Base-by-base conservation (phyloP, 2,888 invertebrate species). In the Argynnis bischoffii region DNA sequence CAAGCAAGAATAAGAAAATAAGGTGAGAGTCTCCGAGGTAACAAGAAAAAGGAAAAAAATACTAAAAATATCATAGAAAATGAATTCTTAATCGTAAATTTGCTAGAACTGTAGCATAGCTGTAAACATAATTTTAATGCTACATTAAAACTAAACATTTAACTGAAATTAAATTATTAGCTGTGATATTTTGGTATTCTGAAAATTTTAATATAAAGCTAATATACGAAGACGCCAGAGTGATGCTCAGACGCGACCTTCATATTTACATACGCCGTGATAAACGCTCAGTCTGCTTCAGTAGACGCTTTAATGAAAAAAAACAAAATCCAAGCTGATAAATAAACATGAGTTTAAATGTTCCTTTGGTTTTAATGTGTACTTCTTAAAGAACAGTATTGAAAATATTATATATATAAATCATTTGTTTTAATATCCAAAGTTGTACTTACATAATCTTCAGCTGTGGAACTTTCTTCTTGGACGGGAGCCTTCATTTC, bases 401-500 rank as follows among this genome's bases (percentile, higher is more conserved):
- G 26, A 26, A 26, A 26, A 26, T 26, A 5, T 26, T 26, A 26
- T 4, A 26, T 26, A 18, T n/a, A n/a, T n/a, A 26, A 26, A 26
- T 26, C 5, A 26, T 26, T 26, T 41, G 8, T 41, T 41, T 11
- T 41, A 16, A 41, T 41, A 11, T 16, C n/a, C 6, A 59, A 21
- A 16, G 21, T 13, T 31, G 55, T 15, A 65, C 66, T 55, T 48
- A 75, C 14, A 59, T 56, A 71, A 64, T 65, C 75, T 55, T 55
- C 69, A 46, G 21, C 71, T 64, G 35, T 54, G n/a, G 56, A 71
- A 47, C 56, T 59, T 41, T 67, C 63, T 63, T 35, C 47, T 69
- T 15, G 64, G 69, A 66, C 66, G 4, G 71, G 66, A 14, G 26
- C 53, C 47, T 60, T 66, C 56, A 84, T 86, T 6, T 93, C 93